Base-by-base conservation (phyloP, 2,888 invertebrate species). In the Cheilosia vernalis region DNA sequence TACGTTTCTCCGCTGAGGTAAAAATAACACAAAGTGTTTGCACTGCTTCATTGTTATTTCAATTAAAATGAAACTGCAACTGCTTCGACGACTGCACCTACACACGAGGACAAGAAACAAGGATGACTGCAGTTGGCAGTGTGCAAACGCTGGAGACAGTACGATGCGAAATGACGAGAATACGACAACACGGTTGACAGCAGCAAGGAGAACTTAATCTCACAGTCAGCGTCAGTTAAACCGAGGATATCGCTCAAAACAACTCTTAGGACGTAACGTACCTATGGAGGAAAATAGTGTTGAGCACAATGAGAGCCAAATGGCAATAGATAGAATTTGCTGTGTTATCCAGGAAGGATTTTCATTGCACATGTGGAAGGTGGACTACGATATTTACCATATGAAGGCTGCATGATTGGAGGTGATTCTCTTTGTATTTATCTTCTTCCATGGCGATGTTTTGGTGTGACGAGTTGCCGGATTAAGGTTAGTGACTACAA, bases 1-100 rank as follows among this genome's bases (percentile, higher is more conserved):
- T 85, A 81, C 85, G 76, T 85, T 81, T 40, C 72, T 77, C 66
- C 76, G 58, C 76, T 67, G 76, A 85, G 85, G 85, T 85, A 85
- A 67, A 72, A 85, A 85, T 81, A 85, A 70, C 81, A 85, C 81
- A 85, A 83, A 83, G 76, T 85, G 85, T 85, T 85, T 85, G 85
- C 76, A 67, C 76, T 73, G 76, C 61, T 85, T 81, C 85, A 81
- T 85, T 85, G 85, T 85, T 85, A 80, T 85, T 85, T 85, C 85
- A 85, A 85, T 85, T 85, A 85, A 85, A 85, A 76, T 67, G 76
- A 70, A 76, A 85, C 74, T 79, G 73, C 69, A 79, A n/a, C 53
- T 49, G 69, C 78, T 60, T 49, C 49, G 73, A 49, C 53, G 67
- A 69, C 58, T 61, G 53, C 70, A 47, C 47, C 33, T 33, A 15